Evolutionary conservation across 2,797 vertebrate species (phyloP).

Genomic region (Enteromius fasciolatus): DNA sequence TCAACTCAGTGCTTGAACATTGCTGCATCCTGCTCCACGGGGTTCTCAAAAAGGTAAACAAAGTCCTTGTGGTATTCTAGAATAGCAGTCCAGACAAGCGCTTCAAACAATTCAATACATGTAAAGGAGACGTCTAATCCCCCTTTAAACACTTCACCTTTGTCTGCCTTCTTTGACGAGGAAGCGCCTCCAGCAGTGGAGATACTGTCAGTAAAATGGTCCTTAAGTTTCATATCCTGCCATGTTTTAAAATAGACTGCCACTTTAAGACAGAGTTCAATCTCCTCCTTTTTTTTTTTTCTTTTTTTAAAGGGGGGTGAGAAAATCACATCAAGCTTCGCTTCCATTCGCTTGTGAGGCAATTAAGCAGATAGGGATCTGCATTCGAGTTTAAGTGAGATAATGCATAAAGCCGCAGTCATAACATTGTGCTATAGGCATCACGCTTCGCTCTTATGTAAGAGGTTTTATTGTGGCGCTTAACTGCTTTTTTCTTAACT

Average conservation of each 20-base stretch:
- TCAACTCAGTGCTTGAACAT: not conserved
- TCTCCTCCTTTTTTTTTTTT: not conserved
- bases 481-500: slow-evolving; percentile 13
- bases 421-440: slow-evolving; percentile 30
- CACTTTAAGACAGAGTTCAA: slow-evolving; percentile 37
- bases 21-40: slow-evolving; percentile 11
- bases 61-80: slow-evolving; percentile 34
- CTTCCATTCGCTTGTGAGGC: slow-evolving; percentile 28
- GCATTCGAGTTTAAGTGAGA: slow-evolving; percentile 42
- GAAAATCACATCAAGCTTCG: slow-evolving; percentile 32
- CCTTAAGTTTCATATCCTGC: slow-evolving; percentile 51
- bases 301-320: not conserved
- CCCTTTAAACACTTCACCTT: slow-evolving; percentile 57
- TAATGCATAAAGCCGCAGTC: slow-evolving; percentile 19
- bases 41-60: slow-evolving; percentile 27
- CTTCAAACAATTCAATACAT: slow-evolving; percentile 55
- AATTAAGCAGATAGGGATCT: slow-evolving; percentile 50
- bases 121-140: slow-evolving; percentile 55
- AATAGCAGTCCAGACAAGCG: slow-evolving; percentile 37
- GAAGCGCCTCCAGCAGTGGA: slow-evolving; percentile 58
- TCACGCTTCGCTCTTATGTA: slow-evolving; percentile 2
- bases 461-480: slow-evolving; percentile 16
- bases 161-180: slow-evolving; percentile 52
- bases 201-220: slow-evolving; percentile 56
- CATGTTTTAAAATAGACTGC: slow-evolving; percentile 47